These are phyloP conservation scores for Babyrousa celebensis DNA, from an alignment of 2,797 vertebrate genomes.

Conservation along the genomic window DNA sequence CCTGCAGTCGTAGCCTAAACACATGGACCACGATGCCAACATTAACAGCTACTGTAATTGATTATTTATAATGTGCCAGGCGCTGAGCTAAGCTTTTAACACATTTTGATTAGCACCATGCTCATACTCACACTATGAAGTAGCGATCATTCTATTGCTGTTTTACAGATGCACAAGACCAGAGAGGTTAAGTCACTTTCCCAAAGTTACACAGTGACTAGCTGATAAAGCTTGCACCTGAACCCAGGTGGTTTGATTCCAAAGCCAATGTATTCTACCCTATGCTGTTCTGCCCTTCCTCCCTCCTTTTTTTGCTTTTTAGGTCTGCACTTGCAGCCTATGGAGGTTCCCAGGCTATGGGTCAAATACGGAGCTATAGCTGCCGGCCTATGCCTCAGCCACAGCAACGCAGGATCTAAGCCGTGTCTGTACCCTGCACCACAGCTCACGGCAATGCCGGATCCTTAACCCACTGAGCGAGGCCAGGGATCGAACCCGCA, in stretches of 20 bases:
- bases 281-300: background rate
- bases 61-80: background rate
- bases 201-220: background rate
- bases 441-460: too few species aligned
- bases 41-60: background rate
- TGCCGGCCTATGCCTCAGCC: too few species aligned
- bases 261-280: background rate
- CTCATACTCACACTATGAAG: background rate
- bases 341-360: too few species aligned
- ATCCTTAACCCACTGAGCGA: too few species aligned
- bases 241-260: background rate
- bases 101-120: background rate
- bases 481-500: too few species aligned
- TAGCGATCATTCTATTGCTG: background rate
- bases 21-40: background rate
- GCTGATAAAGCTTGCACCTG: background rate
- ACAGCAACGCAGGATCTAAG: too few species aligned
- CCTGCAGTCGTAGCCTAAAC: background rate
- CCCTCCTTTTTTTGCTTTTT: too few species aligned
- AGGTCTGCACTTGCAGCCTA: too few species aligned
- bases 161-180: background rate
- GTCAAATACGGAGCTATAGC: too few species aligned
- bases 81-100: slow-evolving; percentile 4
- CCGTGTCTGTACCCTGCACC: too few species aligned
- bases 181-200: slow-evolving; percentile 37